Percentiles rank a stretch among this genome's conserved stretches.
phyloP scores from a whole-genome alignment of 2,888 invertebrate genomes.

The Hypomecis punctinalis region DNA sequence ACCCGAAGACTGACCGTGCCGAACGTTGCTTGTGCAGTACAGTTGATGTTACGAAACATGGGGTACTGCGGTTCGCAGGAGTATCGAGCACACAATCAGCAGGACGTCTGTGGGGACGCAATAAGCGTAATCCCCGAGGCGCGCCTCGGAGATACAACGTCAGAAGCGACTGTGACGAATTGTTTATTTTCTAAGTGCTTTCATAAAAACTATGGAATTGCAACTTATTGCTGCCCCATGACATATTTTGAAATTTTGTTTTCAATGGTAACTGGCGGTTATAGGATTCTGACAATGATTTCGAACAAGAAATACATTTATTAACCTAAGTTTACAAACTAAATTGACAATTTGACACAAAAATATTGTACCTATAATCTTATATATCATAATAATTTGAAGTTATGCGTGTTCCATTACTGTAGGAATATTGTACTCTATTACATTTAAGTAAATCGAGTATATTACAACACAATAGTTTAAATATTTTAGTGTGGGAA shows the following conservation, averaged over 20 bases:
- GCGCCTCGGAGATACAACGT: slow-evolving; percentile 49
- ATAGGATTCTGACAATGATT: neutral
- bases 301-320: no score
- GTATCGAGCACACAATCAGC: slow-evolving; percentile 67
- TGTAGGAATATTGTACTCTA: no score
- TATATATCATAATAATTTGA: no score
- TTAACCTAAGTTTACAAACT: no score
- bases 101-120: slow-evolving; percentile 70
- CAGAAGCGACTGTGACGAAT: slow-evolving; percentile 51
- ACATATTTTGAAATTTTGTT: neutral
- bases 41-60: neutral
- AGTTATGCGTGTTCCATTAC: no score
- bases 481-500: no score
- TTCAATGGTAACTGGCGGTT: neutral
- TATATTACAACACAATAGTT: no score
- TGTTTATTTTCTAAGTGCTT: slow-evolving; percentile 42
- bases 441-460: no score
- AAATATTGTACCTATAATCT: no score
- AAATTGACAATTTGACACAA: no score
- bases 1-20: no score
- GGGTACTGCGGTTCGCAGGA: neutral
- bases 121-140: slow-evolving; percentile 76
- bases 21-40: neutral
- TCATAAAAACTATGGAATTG: slow-evolving; percentile 31
- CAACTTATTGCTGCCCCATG: neutral